Percentiles rank a stretch among this genome's conserved stretches.
These are phyloP conservation scores for Acanthornis magna DNA, from an alignment of 2,797 vertebrate genomes.

Conservation along the genomic window DNA sequence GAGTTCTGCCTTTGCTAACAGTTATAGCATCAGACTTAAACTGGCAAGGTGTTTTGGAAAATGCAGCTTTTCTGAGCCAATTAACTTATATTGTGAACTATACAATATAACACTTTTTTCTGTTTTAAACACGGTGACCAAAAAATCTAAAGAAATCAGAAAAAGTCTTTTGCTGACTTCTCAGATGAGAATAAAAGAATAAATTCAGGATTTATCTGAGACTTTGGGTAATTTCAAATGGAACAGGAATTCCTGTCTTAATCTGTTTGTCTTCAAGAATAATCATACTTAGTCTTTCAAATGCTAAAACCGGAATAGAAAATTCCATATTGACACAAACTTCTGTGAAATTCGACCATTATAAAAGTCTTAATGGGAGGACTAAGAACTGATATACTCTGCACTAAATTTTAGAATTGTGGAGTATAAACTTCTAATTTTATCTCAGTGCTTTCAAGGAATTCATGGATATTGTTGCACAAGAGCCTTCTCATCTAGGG, in stretches of 20 bases:
- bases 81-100: not conserved
- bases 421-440: not conserved
- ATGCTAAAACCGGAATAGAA: not conserved
- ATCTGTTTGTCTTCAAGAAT: not conserved
- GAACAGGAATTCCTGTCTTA: not conserved
- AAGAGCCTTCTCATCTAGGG: not conserved
- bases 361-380: not conserved
- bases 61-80: constrained; percentile 8
- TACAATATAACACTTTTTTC: not conserved
- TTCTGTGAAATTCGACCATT: not conserved
- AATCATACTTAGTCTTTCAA: not conserved
- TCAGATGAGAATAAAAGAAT: not conserved
- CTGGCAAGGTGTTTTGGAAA: not conserved
- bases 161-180: not conserved
- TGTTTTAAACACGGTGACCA: not conserved
- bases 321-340: not conserved
- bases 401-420: not conserved
- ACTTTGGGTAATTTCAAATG: not conserved
- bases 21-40: not conserved
- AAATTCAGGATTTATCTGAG: not conserved
- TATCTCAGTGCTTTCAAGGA: not conserved
- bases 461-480: not conserved
- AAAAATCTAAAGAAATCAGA: not conserved
- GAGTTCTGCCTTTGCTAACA: constrained; percentile 13
- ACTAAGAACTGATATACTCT: not conserved